These are phyloP conservation scores for Asteroscopus sphinx DNA, from an alignment of 2,888 invertebrate genomes.

Conservation along the genomic window DNA sequence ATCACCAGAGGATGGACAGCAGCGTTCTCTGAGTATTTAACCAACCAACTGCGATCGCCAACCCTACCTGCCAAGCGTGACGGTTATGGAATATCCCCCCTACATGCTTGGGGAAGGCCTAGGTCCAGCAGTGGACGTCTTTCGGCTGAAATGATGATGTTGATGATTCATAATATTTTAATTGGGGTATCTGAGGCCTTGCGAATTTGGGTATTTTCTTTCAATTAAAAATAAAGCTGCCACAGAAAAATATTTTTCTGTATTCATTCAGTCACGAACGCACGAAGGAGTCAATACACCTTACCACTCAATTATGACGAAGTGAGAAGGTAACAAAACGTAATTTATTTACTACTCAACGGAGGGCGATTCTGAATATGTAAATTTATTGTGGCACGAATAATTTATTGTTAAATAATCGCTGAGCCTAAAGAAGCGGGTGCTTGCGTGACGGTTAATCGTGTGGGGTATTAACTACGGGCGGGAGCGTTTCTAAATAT, in stretches of 20 bases:
- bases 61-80: too few species aligned
- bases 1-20: too few species aligned
- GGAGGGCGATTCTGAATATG: conserved; percentile 78
- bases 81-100: too few species aligned
- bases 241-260: conserved; percentile 5
- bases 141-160: too few species aligned
- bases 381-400: conserved; percentile 79
- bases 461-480: conserved; percentile 12
- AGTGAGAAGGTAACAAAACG: conserved; percentile 85
- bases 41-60: too few species aligned
- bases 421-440: conserved; percentile 78
- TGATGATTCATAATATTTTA: too few species aligned
- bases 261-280: conserved; percentile 41
- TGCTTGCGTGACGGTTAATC: conserved; percentile 77
- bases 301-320: conserved; percentile 75
- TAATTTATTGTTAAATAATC: conserved; percentile 86
- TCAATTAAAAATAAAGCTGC: background rate
- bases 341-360: conserved; percentile 85
- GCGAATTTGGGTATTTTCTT: too few species aligned
- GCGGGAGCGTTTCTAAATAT: conserved; percentile 8
- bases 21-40: too few species aligned
- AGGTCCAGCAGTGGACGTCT: too few species aligned
- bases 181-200: too few species aligned
- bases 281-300: conserved; percentile 48
- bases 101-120: too few species aligned